Evolutionary conservation across 1,140 invertebrate species (phyloP).

Genomic region (Neomicropteryx cornuta): DNA sequence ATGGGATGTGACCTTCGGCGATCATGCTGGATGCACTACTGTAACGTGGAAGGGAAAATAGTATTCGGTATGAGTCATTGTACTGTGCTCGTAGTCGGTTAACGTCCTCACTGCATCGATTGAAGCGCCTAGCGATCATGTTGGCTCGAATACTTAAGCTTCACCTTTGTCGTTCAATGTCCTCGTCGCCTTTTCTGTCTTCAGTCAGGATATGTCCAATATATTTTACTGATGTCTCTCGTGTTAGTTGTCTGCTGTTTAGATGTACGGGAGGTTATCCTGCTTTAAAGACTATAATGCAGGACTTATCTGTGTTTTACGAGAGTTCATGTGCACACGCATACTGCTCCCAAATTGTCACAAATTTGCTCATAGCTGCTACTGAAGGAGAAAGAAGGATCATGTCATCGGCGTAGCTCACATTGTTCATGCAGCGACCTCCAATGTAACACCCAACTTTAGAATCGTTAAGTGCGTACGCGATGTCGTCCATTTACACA

Average conservation of each 20-base stretch:
- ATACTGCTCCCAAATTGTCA: conserved; percentile 3
- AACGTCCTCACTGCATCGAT: not conserved
- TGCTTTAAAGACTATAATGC: conserved; percentile 6
- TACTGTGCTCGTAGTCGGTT: conserved; percentile 6
- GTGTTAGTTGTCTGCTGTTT: not conserved
- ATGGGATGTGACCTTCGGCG: not conserved
- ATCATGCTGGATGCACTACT: conserved; percentile 1
- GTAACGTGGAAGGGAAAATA: not conserved
- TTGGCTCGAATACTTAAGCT: conserved; percentile 5
- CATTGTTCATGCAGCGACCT: conserved; percentile 8
- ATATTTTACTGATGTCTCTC: conserved; percentile 5
- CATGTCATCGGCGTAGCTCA: conserved; percentile 9
- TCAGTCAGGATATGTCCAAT: conserved; percentile 7
- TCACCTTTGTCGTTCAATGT: conserved; percentile 3
- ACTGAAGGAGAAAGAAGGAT: conserved; percentile 3
- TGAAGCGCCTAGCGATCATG: conserved; percentile 8
- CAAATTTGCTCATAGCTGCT: conserved; percentile 1
- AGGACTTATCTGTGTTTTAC: conserved; percentile 5
- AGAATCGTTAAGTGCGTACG: conserved; percentile 5
- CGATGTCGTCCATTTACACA: conserved; percentile 8
- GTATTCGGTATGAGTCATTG: conserved; percentile 2
- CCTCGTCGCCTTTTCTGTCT: not conserved
- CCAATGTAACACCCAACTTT: conserved; percentile 5
- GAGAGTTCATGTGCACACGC: conserved; percentile 4
- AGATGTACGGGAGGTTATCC: not conserved